Base-by-base conservation (phyloP, 2,797 vertebrate genomes). In the Diceros bicornis region DNA sequence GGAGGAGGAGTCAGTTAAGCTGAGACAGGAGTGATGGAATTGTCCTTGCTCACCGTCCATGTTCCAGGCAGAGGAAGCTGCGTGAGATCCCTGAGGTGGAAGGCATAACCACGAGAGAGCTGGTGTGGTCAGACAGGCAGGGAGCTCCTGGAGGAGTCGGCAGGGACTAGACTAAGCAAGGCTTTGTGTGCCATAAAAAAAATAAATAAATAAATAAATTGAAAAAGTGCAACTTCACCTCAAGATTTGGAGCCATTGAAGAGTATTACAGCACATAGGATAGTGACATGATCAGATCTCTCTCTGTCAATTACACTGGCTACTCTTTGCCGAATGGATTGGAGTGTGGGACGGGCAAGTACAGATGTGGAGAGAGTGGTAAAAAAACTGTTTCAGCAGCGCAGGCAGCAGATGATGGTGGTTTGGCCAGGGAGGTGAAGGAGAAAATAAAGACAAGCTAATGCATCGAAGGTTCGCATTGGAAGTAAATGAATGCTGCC, bases 381-480 rank as follows among this genome's bases (percentile, higher is more conserved):
- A 41, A 3, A 52, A 83, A 69, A 62, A 18, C 17, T 25, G 7
- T 62, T 78, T 93, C 20, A 52, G 8, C 23, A 44, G n/a, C 1
- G 6, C 8, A 32, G 68, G 52, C 37, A 71, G 52, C 3, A 72
- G 23, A 21, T 52, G 50, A 69, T 10, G n/a, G 81, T 32, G 41
- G 21, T 20, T 55, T 37, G 11, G 1, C 47, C 25, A 29, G 2
- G 16, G 16, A 84, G n/a, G 8, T 37, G 47, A 59, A 10, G 9
- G 29, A 74, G 59, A 91, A 87, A 50, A 32, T 25, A 68, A 41
- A 85, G 34, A 79, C 6, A 21, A 34, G 37, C 8, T 14, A 57
- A 84, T 21, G 29, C 14, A 23, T 13, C 14, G 4, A 72, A 47
- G 50, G 25, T 47, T 10, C 6, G 0, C 11, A 0, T 3, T 11